phyloP scores from a whole-genome alignment of 2,888 invertebrate species.

The Trichacis sp. region DNA sequence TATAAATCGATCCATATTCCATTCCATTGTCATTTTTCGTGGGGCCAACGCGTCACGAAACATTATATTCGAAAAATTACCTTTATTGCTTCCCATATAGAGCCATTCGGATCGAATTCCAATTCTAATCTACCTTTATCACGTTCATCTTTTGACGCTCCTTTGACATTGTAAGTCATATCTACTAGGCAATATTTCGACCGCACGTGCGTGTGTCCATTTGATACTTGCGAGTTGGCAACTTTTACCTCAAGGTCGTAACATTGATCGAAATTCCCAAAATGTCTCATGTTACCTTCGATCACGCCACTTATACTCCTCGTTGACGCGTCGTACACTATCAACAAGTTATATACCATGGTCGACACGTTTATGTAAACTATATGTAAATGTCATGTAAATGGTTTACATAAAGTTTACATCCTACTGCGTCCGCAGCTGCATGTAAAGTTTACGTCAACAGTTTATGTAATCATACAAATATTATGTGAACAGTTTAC shows the following conservation, averaged over 20 bases:
- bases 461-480: too few species aligned
- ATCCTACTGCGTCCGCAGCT: too few species aligned
- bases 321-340: conserved; percentile 60
- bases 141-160: conserved; percentile 15
- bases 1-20: conserved; percentile 24
- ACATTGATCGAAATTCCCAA: conserved; percentile 60
- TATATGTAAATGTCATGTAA: too few species aligned
- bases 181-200: conserved; percentile 56
- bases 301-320: conserved; percentile 58
- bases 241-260: conserved; percentile 46
- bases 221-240: conserved; percentile 8
- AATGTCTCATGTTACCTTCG: conserved; percentile 53
- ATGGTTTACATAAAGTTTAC: too few species aligned
- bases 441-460: too few species aligned
- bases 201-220: conserved; percentile 32
- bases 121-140: conserved; percentile 39
- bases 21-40: too few species aligned
- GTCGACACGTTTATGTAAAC: too few species aligned
- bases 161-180: conserved; percentile 46
- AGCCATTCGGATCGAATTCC: conserved; percentile 52
- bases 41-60: too few species aligned
- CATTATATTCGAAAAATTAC: conserved; percentile 36
- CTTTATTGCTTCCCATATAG: conserved; percentile 55
- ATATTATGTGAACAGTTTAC: too few species aligned
- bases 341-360: too few species aligned